Percentiles rank a stretch among this genome's conserved stretches.
Conservation (phyloP, 2,888 invertebrate species). For the Clanis bilineata region DNA sequence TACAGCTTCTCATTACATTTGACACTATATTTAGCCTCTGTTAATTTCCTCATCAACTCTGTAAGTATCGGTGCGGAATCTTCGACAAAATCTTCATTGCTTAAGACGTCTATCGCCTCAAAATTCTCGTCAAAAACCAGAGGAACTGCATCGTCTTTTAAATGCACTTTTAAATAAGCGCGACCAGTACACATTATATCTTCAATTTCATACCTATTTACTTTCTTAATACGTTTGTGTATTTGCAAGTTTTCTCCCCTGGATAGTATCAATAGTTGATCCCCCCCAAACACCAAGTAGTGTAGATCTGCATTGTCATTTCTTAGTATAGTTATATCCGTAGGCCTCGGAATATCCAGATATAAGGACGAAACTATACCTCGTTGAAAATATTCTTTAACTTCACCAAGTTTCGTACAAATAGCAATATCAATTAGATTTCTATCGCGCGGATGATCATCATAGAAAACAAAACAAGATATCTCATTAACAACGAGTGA, state of each 20-base stretch:
- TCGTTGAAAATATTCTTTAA: constrained; percentile 59
- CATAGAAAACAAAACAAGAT: constrained; percentile 59
- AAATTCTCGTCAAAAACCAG: constrained; percentile 64
- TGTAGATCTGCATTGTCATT: constrained; percentile 54
- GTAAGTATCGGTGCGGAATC: constrained; percentile 44
- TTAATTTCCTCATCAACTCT: constrained; percentile 56
- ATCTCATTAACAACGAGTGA: constrained; percentile 47
- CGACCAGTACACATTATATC: constrained; percentile 53
- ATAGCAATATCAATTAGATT: constrained; percentile 55
- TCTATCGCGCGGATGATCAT: constrained; percentile 57
- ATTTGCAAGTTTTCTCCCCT: constrained; percentile 40
- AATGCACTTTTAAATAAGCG: constrained; percentile 47
- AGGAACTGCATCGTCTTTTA: constrained; percentile 59
- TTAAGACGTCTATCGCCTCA: constrained; percentile 35
- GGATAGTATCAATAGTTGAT: constrained; percentile 53
- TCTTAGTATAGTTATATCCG: constrained; percentile 51
- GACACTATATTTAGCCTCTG: constrained; percentile 55
- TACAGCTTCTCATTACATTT: constrained; percentile 51
- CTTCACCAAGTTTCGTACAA: constrained; percentile 54
- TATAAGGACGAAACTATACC: constrained; percentile 44
- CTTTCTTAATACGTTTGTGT: constrained; percentile 42
- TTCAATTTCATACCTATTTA: constrained; percentile 49
- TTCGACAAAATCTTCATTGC: constrained; percentile 19
- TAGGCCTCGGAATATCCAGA: constrained; percentile 33
- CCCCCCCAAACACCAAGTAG: constrained; percentile 49